Evolutionary conservation across 2,113 vertebrate genomes (phyloP).

Genomic region (Lophochroa leadbeateri): DNA sequence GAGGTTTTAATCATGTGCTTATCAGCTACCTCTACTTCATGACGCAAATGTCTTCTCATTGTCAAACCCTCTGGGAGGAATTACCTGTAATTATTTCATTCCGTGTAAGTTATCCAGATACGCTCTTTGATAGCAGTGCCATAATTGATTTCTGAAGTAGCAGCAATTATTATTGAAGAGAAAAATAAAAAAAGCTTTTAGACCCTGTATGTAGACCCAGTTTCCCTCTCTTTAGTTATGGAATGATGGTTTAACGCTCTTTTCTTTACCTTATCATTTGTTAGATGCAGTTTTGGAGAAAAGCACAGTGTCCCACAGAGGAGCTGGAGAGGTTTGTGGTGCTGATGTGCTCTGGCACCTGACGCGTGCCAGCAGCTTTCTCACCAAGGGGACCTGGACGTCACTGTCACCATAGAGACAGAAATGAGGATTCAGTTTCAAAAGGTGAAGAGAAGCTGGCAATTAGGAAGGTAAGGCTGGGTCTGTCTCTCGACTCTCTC

Average conservation of each 20-base stretch:
- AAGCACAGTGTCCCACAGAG: not conserved
- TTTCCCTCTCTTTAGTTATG: not conserved
- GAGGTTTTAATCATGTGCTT: slow-evolving; percentile 15
- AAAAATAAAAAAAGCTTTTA: not conserved
- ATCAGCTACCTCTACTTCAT: slow-evolving; percentile 16
- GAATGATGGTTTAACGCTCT: not conserved
- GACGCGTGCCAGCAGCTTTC: not conserved
- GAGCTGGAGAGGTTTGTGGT: not conserved
- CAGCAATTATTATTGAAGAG: not conserved
- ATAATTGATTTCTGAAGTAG: not conserved
- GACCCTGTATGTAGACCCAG: rapidly evolving
- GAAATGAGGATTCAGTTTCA: slow-evolving; percentile 65
- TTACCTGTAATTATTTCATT: slow-evolving; percentile 5
- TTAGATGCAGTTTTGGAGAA: not conserved
- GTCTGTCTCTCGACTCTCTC: not conserved
- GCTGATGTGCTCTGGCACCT: not conserved
- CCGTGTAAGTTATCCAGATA: not conserved
- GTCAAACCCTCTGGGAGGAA: not conserved
- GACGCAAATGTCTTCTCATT: not conserved
- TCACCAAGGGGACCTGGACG: not conserved
- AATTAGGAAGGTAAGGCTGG: slow-evolving; percentile 56
- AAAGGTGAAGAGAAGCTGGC: slow-evolving; percentile 51
- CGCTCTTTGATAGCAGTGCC: not conserved
- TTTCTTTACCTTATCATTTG: not conserved
- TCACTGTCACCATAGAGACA: slow-evolving; percentile 75